A percentile compares a stretch with the other conserved stretches of the same genome.
phyloP scores from a whole-genome alignment of 2,888 invertebrate genomes.

The Nomada hirtipes region DNA sequence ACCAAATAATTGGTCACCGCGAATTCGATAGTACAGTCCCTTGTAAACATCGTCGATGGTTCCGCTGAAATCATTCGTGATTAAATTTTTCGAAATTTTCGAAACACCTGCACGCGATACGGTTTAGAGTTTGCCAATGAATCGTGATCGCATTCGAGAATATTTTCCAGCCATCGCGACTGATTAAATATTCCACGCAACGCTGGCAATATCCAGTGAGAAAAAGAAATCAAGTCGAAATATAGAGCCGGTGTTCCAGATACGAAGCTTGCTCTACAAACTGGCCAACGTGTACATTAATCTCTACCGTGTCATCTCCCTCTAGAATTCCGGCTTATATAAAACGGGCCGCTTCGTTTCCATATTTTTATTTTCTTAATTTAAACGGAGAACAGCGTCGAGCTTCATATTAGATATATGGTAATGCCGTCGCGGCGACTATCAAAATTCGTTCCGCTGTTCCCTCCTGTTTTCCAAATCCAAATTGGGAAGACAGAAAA shows the following conservation, averaged over 20 bases:
- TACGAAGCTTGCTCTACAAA: constrained; percentile 29
- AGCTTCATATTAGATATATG: constrained; percentile 33
- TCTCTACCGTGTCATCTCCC: constrained; percentile 33
- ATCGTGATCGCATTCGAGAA: too few species aligned
- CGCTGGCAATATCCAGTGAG: constrained; percentile 11
- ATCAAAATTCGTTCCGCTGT: constrained; percentile 18
- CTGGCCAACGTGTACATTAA: constrained; percentile 34
- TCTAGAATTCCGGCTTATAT: constrained; percentile 17
- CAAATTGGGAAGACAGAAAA: neutral
- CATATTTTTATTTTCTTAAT: constrained; percentile 51
- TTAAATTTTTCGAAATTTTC: neutral
- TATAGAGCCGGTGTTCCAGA: constrained; percentile 4
- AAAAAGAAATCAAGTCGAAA: constrained; percentile 28
- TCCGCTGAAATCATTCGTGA: neutral
- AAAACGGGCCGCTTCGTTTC: constrained; percentile 31
- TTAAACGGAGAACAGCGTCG: constrained; percentile 13
- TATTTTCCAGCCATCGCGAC: neutral
- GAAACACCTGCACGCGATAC: neutral
- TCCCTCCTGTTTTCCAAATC: neutral
- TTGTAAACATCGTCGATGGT: constrained; percentile 17
- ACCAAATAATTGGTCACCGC: constrained; percentile 52
- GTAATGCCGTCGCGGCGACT: constrained; percentile 12
- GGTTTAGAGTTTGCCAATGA: too few species aligned
- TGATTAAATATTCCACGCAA: constrained; percentile 41
- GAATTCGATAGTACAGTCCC: constrained; percentile 12